Evolutionary conservation across 2,888 invertebrate genomes (phyloP).

Genomic region (Amaurobius ferox): DNA sequence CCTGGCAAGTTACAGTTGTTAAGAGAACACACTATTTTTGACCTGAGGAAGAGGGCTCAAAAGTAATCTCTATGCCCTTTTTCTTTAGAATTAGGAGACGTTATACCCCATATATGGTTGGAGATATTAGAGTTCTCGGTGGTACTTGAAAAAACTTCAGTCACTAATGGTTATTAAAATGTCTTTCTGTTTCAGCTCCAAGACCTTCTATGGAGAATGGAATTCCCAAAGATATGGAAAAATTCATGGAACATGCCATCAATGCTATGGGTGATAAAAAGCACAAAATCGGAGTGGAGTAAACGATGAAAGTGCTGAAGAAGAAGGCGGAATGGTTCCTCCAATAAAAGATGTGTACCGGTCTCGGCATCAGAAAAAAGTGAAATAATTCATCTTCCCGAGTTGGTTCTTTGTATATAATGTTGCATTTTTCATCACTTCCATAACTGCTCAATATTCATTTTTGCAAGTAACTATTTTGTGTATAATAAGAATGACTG

Average conservation of each 20-base stretch:
- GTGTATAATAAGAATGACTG: neutral
- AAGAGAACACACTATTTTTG: too few relatives aligned
- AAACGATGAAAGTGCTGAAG: slow-evolving; percentile 76
- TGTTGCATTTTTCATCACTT: neutral
- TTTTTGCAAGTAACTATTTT: neutral
- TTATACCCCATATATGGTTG: too few relatives aligned
- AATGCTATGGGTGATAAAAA: slow-evolving; percentile 88
- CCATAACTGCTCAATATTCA: neutral
- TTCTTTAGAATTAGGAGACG: too few relatives aligned
- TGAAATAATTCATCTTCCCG: slow-evolving; percentile 75
- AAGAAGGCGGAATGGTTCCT: slow-evolving; percentile 82
- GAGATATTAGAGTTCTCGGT: too few relatives aligned
- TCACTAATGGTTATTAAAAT: too few relatives aligned
- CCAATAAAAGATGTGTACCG: slow-evolving; percentile 95
- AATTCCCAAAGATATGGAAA: slow-evolving; percentile 86
- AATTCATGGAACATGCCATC: slow-evolving; percentile 92
- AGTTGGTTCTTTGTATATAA: neutral
- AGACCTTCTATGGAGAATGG: slow-evolving; percentile 82
- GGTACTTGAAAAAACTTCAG: too few relatives aligned
- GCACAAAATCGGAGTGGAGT: slow-evolving; percentile 46
- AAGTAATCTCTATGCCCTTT: too few relatives aligned
- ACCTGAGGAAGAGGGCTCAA: too few relatives aligned
- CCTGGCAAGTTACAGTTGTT: too few relatives aligned
- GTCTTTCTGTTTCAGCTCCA: slow-evolving; percentile 82
- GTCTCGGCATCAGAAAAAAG: slow-evolving; percentile 91